Evolutionary conservation across 2,888 invertebrate species (phyloP).

Genomic region (Ormia ochracea): DNA sequence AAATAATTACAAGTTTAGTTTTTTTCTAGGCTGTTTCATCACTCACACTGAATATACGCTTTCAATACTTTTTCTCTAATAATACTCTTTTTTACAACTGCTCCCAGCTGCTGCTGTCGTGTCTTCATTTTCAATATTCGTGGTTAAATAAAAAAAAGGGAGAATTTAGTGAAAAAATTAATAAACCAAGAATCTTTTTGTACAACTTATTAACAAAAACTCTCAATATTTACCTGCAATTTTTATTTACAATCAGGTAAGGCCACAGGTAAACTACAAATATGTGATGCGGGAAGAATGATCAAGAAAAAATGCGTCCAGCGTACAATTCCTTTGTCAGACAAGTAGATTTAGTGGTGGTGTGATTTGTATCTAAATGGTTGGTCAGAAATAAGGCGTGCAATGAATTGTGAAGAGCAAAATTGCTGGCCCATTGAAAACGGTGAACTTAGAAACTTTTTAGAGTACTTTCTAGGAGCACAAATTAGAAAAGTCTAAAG

Average conservation of each 20-base stretch:
- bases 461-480: not conserved
- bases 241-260: conserved; percentile 64
- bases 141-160: conserved; percentile 61
- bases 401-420: conserved; percentile 3
- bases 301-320: not conserved
- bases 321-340: not conserved
- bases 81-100: conserved; percentile 30
- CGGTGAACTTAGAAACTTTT: not conserved
- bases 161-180: conserved; percentile 59
- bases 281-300: not conserved
- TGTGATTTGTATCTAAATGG: conserved; percentile 61
- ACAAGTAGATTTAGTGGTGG: conserved; percentile 35
- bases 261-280: not conserved
- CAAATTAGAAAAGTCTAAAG: conserved; percentile 42
- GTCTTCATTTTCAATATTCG: conserved; percentile 59
- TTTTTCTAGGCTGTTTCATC: no score
- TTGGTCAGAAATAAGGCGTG: conserved; percentile 47
- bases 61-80: not conserved
- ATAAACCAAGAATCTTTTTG: conserved; percentile 30
- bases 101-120: conserved; percentile 59
- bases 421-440: not conserved
- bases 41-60: conserved; percentile 30
- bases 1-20: no score
- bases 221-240: conserved; percentile 58
- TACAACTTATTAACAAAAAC: conserved; percentile 54